Percentiles rank a stretch among this genome's conserved stretches.
These are phyloP conservation scores for Herpailurus yagouaroundi DNA, from an alignment of 2,113 vertebrate species.

Conservation along the genomic window DNA sequence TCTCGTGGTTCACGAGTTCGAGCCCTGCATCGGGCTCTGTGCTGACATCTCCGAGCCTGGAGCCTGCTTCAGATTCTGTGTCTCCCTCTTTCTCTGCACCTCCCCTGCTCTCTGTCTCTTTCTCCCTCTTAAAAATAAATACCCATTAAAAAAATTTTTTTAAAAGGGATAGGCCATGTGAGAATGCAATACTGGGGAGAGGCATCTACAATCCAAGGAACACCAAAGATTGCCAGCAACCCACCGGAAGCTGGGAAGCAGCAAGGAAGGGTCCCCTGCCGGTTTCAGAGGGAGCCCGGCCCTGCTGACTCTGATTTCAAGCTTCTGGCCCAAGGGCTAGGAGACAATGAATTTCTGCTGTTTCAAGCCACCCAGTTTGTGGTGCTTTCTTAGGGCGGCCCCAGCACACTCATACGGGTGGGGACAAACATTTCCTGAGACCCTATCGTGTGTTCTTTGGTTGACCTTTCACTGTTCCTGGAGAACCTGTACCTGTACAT, in stretches of 20 bases:
- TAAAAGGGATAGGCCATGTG: accelerated
- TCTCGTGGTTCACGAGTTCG: too few relatives aligned
- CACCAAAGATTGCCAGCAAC: accelerated
- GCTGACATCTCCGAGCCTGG: too few relatives aligned
- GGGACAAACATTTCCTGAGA: not conserved
- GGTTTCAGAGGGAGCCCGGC: accelerated
- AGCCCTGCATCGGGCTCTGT: too few relatives aligned
- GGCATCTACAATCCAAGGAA: not conserved
- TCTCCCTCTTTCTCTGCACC: too few relatives aligned
- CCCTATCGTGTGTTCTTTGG: not conserved
- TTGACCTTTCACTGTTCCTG: not conserved
- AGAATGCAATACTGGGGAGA: not conserved
- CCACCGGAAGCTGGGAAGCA: not conserved
- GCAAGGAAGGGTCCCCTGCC: accelerated
- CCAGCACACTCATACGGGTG: not conserved
- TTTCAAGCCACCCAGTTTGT: not conserved
- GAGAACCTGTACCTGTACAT: too few relatives aligned
- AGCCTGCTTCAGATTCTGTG: too few relatives aligned
- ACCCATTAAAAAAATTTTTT: too few relatives aligned
- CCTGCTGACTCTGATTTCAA: not conserved
- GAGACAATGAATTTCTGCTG: not conserved
- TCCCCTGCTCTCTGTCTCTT: too few relatives aligned
- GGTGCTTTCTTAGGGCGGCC: not conserved
- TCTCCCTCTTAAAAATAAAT: too few relatives aligned
- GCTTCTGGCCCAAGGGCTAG: not conserved